These are phyloP conservation scores for Brenthis ino DNA, from an alignment of 2,888 invertebrate genomes.

Conservation along the genomic window DNA sequence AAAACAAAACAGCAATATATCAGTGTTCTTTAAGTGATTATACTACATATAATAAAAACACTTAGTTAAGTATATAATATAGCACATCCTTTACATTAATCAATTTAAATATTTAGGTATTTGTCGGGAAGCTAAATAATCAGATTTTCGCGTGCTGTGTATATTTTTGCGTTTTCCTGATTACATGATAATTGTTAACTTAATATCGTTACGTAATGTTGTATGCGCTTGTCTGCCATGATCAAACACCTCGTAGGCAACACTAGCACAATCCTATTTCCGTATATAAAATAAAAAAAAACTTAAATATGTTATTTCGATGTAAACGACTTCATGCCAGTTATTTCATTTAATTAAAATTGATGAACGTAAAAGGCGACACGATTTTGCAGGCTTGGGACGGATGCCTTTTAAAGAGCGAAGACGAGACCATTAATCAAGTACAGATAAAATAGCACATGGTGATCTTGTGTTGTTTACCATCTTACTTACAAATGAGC, in stretches of 20 bases:
- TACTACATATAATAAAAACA: no score
- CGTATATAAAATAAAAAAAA: background rate
- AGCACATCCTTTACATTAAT: background rate
- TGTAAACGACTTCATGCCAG: background rate
- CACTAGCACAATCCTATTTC: background rate
- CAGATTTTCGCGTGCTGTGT: slow-evolving; percentile 6
- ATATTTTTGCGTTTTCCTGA: slow-evolving; percentile 22
- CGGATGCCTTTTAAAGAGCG: slow-evolving; percentile 16
- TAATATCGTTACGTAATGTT: slow-evolving; percentile 24
- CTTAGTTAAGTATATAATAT: background rate
- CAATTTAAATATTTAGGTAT: no score
- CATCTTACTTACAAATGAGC: slow-evolving; percentile 1
- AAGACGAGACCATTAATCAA: slow-evolving; percentile 20
- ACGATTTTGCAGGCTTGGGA: slow-evolving; percentile 14
- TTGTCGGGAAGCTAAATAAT: no score
- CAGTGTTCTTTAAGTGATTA: no score
- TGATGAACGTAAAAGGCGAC: slow-evolving; percentile 13
- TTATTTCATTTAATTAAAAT: slow-evolving; percentile 10
- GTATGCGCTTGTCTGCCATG: background rate
- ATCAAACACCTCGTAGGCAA: slow-evolving; percentile 1
- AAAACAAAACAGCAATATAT: no score
- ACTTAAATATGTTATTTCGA: no score
- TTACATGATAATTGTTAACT: slow-evolving; percentile 25
- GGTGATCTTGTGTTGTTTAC: slow-evolving; percentile 24
- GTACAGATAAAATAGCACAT: slow-evolving; percentile 19